A percentile compares a stretch with the other conserved stretches of the same genome.
These are phyloP conservation scores for Larimichthys crocea DNA, from an alignment of 2,113 vertebrate species.

Conservation along the genomic window DNA sequence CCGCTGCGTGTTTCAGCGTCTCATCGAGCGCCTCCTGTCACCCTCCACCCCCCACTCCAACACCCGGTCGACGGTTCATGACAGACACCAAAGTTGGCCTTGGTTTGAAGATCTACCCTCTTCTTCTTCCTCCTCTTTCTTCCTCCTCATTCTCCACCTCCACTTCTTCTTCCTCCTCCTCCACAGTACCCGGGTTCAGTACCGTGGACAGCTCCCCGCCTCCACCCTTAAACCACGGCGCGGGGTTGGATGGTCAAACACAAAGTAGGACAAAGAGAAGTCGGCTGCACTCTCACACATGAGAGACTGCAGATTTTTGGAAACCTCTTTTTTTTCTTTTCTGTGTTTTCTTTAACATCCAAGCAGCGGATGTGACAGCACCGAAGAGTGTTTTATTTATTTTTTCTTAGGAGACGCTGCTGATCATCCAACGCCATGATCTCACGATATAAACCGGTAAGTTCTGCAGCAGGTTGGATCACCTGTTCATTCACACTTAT, in stretches of 20 bases:
- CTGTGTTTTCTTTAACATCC: neutral
- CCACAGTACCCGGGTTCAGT: slow-evolving; percentile 72
- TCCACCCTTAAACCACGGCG: slow-evolving; percentile 18
- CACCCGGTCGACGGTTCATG: neutral
- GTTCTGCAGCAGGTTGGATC: slow-evolving; percentile 29
- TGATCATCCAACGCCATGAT: slow-evolving; percentile 67
- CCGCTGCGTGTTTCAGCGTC: slow-evolving; percentile 17
- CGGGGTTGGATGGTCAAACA: slow-evolving; percentile 9
- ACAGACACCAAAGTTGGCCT: slow-evolving; percentile 37
- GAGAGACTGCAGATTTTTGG: too few relatives aligned
- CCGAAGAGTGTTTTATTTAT: neutral
- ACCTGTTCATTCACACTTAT: slow-evolving; percentile 14
- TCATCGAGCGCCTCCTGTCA: slow-evolving; percentile 12
- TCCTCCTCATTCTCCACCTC: slow-evolving; percentile 51
- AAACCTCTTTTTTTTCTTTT: neutral
- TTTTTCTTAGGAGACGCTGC: neutral
- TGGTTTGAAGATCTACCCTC: slow-evolving; percentile 19
- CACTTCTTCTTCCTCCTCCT: slow-evolving; percentile 13
- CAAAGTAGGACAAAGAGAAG: slow-evolving; percentile 15
- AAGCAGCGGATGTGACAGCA: slow-evolving; percentile 44
- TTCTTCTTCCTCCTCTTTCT: neutral
- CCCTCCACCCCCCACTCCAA: neutral
- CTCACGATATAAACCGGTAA: slow-evolving; percentile 83
- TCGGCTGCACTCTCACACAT: slow-evolving; percentile 23
- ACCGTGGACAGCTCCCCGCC: slow-evolving; percentile 82